Percentiles rank a stretch among this genome's conserved stretches.
phyloP scores from a whole-genome alignment of 2,113 vertebrate genomes.

The Gasterosteus nipponicus region DNA sequence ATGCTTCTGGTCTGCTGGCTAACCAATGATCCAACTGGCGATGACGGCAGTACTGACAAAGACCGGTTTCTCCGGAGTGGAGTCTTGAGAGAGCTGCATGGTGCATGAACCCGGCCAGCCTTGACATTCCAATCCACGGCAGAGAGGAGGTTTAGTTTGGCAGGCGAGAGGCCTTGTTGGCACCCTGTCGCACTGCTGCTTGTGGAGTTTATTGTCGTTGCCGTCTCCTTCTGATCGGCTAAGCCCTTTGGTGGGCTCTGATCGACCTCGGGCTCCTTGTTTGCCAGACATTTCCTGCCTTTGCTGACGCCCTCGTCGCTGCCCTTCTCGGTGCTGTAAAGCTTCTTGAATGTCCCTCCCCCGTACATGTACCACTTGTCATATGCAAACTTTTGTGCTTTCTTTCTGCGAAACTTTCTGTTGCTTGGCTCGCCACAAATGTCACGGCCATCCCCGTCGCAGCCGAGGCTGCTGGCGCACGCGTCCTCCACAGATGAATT shows the following conservation, averaged over 20 bases:
- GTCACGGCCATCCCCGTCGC: constrained; percentile 62
- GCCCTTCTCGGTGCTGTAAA: constrained; percentile 85
- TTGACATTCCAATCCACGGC: constrained; percentile 40
- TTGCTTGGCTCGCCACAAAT: constrained; percentile 65
- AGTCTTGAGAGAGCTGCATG: constrained; percentile 53
- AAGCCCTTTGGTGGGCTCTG: constrained; percentile 57
- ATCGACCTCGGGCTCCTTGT: constrained; percentile 52
- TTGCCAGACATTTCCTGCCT: constrained; percentile 55
- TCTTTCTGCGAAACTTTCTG: constrained; percentile 84
- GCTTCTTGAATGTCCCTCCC: constrained; percentile 90
- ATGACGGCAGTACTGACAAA: constrained; percentile 56
- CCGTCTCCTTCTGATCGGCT: constrained; percentile 30
- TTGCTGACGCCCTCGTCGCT: constrained; percentile 61
- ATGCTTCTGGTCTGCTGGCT: constrained; percentile 26
- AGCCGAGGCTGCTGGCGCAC: constrained; percentile 60
- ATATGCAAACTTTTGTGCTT: constrained; percentile 89
- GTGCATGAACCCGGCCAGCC: constrained; percentile 30
- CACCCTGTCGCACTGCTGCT: constrained; percentile 25
- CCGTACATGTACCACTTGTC: constrained; percentile 97
- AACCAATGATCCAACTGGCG: constrained; percentile 29
- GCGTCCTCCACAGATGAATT: constrained; percentile 70
- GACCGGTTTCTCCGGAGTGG: constrained; percentile 59
- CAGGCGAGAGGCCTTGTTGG: constrained; percentile 32
- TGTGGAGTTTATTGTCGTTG: constrained; percentile 18
- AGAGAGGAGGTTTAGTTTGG: constrained; percentile 28